Conservation (phyloP, 2,888 invertebrate species). For the Noctua janthe region DNA sequence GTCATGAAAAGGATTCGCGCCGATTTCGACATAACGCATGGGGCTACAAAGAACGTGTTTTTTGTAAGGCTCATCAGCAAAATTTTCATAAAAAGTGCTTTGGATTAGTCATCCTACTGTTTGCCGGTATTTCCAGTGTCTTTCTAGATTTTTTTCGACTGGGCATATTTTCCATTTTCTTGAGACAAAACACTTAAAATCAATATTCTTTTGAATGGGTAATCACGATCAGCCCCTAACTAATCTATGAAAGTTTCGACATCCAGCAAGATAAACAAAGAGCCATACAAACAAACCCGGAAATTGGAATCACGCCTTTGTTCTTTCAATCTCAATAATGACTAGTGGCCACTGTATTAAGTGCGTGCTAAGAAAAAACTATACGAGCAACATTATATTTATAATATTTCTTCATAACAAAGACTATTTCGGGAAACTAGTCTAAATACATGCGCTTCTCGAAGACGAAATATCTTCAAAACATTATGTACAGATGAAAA, state of each 20-base stretch:
- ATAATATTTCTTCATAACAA: conserved; percentile 24
- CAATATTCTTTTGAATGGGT: background rate
- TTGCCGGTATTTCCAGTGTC: background rate
- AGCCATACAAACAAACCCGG: conserved; percentile 40
- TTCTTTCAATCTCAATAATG: conserved; percentile 36
- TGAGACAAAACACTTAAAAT: background rate
- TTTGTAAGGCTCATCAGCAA: background rate
- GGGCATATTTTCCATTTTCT: background rate
- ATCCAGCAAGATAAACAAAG: conserved; percentile 48
- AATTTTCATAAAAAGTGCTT: background rate
- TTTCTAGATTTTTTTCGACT: background rate
- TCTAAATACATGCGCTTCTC: conserved; percentile 31
- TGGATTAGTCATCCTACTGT: background rate
- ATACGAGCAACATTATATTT: background rate
- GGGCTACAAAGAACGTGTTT: background rate
- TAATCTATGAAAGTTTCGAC: conserved; percentile 18
- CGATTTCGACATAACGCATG: background rate
- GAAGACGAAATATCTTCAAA: conserved; percentile 33
- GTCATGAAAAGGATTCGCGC: background rate
- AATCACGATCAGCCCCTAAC: background rate
- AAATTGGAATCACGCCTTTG: conserved; percentile 57
- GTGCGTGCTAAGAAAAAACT: conserved; percentile 6
- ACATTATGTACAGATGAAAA: conserved; percentile 41
- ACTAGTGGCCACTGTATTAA: conserved; percentile 9
- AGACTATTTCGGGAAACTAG: conserved; percentile 26